phyloP scores from a whole-genome alignment of 2,113 vertebrate genomes.

The Nothoprocta perdicaria region DNA sequence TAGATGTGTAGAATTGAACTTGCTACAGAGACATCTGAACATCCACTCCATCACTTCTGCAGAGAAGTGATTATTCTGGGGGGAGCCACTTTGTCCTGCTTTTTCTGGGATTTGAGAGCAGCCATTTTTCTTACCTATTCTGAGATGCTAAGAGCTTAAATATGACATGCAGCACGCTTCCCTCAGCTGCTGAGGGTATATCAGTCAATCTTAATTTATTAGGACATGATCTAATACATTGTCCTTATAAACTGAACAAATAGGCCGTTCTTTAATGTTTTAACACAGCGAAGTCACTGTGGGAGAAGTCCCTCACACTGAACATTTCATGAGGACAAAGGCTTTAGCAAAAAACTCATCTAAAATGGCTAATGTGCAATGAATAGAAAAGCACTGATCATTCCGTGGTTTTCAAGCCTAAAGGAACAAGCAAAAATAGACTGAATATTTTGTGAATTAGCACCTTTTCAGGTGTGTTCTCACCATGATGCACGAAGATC shows the following conservation, averaged over 20 bases:
- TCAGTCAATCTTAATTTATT: slow-evolving; percentile 33
- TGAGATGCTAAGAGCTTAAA: slow-evolving; percentile 7
- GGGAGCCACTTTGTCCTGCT: slow-evolving; percentile 7
- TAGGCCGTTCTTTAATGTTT: background rate
- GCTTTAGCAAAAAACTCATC: background rate
- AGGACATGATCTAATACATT: background rate
- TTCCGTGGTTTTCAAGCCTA: background rate
- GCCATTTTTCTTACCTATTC: slow-evolving; percentile 12
- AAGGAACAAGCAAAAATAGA: background rate
- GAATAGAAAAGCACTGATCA: background rate
- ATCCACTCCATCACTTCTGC: slow-evolving; percentile 6
- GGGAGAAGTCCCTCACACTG: background rate
- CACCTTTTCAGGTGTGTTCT: background rate
- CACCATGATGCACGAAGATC: background rate
- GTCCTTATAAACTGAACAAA: background rate
- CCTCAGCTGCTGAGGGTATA: background rate
- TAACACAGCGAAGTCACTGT: background rate
- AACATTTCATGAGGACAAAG: background rate
- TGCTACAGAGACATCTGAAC: slow-evolving; percentile 35
- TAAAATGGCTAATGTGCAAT: background rate
- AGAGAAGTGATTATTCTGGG: slow-evolving; percentile 25
- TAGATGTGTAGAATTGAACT: slow-evolving; percentile 32
- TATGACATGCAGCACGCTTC: background rate
- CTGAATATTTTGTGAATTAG: background rate
- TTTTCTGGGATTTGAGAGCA: background rate